phyloP scores from a whole-genome alignment of 2,888 invertebrate genomes.

The Syrista parreyssii region DNA sequence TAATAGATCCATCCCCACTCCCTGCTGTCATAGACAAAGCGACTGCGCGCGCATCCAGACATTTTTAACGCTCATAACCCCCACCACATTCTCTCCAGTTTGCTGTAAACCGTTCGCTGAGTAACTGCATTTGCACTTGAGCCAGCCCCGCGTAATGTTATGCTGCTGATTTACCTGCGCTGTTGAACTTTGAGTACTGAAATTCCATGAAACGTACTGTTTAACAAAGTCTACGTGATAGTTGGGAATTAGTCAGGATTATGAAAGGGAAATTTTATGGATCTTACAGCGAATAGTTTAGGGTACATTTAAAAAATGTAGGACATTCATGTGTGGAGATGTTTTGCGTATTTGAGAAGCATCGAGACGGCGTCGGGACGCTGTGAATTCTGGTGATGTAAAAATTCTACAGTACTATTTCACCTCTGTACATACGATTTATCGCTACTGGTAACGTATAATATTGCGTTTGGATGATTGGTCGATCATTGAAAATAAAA shows the following conservation, averaged over 20 bases:
- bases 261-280: neutral
- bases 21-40: constrained; percentile 56
- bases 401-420: neutral
- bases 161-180: neutral
- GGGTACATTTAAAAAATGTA: too few species aligned
- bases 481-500: neutral
- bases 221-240: neutral
- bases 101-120: neutral
- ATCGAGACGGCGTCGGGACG: neutral
- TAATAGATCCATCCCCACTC: constrained; percentile 34
- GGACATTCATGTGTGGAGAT: too few species aligned
- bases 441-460: neutral
- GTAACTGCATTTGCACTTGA: neutral
- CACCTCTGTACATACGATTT: neutral
- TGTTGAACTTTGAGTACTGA: neutral
- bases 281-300: neutral
- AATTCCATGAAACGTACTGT: neutral
- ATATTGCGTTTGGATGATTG: neutral
- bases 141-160: neutral
- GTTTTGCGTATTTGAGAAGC: neutral
- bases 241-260: neutral
- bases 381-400: neutral
- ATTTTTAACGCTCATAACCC: neutral
- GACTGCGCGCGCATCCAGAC: constrained; percentile 57
- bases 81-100: neutral